These are phyloP conservation scores for Oxyura jamaicensis DNA, from an alignment of 2,113 vertebrate genomes.

Conservation along the genomic window DNA sequence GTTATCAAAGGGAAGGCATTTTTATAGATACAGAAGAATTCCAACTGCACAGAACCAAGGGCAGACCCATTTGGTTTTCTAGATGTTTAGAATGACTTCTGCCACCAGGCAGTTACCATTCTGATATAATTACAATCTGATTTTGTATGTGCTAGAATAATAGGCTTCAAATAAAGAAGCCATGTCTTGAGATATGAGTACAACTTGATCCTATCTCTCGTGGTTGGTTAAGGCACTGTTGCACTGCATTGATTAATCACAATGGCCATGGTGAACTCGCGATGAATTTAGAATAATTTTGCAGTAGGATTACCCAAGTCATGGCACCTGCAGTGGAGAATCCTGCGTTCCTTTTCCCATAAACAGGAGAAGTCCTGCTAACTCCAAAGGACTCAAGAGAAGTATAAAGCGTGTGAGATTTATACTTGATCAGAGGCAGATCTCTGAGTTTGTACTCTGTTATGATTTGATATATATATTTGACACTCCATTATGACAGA, in stretches of 20 bases:
- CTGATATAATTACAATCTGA: not conserved
- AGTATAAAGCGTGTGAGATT: not conserved
- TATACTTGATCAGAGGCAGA: not conserved
- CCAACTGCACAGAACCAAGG: not conserved
- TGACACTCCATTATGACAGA: not conserved
- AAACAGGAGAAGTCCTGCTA: not conserved
- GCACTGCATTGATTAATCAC: not conserved
- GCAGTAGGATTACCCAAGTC: not conserved
- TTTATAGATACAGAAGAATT: not conserved
- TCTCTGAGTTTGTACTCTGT: not conserved
- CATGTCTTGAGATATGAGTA: not conserved
- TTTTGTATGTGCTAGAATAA: not conserved
- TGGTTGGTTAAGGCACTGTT: not conserved
- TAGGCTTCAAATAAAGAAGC: not conserved
- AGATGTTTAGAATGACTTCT: not conserved
- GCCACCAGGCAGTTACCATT: not conserved
- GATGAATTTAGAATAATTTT: not conserved
- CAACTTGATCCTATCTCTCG: not conserved
- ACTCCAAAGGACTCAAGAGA: not conserved
- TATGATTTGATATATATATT: not conserved
- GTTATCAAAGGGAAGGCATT: not conserved
- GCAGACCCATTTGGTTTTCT: not conserved
- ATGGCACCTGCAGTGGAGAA: not conserved
- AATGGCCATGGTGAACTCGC: accelerated
- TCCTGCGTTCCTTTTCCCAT: not conserved